Evolutionary conservation across 2,113 vertebrate species (phyloP), one percentile per base, ranked within the genome.

Genomic region (Tyto alba): DNA sequence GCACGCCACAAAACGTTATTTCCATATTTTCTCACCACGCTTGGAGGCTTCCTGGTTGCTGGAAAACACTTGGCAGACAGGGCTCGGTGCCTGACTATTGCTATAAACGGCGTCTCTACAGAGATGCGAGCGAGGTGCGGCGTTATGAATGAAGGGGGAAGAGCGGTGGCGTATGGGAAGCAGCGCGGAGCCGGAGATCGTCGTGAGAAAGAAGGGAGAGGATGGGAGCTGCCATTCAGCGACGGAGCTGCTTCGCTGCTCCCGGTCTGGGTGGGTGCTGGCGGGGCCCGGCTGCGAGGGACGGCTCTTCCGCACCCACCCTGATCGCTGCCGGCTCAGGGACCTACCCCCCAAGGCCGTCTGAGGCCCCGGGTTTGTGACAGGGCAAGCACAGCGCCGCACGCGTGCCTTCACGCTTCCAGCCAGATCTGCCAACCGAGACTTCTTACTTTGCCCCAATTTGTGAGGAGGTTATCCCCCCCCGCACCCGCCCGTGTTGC

Each of bases 191-290:
- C 75, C 52, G 25, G 9, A 64, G 80, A 56, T 8, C 40, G 6
- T 64, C 4, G 23, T 36, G 67, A 75, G 78, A 38, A 57, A 53
- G 55, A 26, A 55, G 76, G 89, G 80, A 64, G 45, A 53, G 66
- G 81, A 20, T 22, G 80, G 0, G 73, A 76, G 72, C 76, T 50
- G 95, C 9, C 11, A 2, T 22, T 56, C 3, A 0, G 18, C 3
- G 14, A 2, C 1, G 36, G n/a, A n/a, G n/a, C n/a, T n/a, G n/a
- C 73, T 18, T 55, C 6, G 0, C 3, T 1, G 14, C 66, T 41
- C 38, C 2, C 3, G 0, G n/a, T 2, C 82, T 56, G 91, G 85
- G 7, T 2, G 59, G 6, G 53, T 2, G 85, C 60, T 48, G 3
- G 74, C 2, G 0, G 59, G 68, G 73, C 64, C 69, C 8, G 22